Evolutionary conservation across 2,113 vertebrate genomes (phyloP).

Genomic region (Toxotes chatareus): DNA sequence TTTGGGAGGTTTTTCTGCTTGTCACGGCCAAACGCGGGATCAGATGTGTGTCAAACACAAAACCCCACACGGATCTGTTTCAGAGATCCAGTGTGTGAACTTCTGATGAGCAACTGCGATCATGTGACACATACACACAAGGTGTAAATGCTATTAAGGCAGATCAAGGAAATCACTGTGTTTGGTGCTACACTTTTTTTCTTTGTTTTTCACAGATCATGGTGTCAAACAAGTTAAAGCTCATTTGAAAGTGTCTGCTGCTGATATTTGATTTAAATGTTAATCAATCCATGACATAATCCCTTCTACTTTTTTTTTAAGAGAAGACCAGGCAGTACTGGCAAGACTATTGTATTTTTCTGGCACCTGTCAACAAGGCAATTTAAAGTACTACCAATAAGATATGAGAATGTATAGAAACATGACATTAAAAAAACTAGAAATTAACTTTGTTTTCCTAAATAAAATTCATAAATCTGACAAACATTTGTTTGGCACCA

Average conservation of each 20-base stretch:
- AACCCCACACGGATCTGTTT: constrained; percentile 1
- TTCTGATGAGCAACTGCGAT: background rate
- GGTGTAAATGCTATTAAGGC: background rate
- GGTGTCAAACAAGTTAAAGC: no score
- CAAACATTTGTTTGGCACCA: no score
- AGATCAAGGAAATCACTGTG: background rate
- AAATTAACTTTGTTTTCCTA: no score
- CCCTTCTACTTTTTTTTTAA: background rate
- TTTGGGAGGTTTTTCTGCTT: constrained; percentile 23
- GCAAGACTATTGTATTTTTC: no score
- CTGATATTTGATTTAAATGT: background rate
- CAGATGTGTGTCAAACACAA: constrained; percentile 27
- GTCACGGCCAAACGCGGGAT: constrained; percentile 25
- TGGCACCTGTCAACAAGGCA: no score
- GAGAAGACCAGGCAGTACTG: no score
- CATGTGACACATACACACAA: background rate
- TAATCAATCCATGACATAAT: background rate
- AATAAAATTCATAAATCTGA: no score
- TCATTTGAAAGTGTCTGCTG: no score
- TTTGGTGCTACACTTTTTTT: background rate
- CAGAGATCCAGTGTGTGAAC: background rate
- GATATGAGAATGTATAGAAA: no score
- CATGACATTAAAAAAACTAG: no score
- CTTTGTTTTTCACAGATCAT: no score
- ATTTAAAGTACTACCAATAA: no score